Percentiles rank a stretch among this genome's conserved stretches.
phyloP scores from a whole-genome alignment of 2,888 invertebrate genomes.

The Pristionchus japonicus region DNA sequence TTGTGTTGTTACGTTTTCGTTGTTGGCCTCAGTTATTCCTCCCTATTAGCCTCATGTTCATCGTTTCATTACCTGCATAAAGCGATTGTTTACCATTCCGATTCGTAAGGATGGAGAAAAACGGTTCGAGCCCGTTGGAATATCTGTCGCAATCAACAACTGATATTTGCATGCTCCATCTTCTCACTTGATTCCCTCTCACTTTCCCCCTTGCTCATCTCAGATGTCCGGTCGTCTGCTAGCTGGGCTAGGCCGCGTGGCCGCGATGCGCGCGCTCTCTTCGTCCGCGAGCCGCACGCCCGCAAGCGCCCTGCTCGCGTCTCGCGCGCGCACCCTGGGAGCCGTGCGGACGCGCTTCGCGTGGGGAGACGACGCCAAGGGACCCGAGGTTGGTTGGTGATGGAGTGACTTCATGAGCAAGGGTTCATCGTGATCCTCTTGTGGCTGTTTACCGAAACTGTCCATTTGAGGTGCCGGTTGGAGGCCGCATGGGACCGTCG shows the following conservation, averaged over 20 bases:
- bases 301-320: neutral
- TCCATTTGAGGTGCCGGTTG: constrained; percentile 60
- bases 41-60: neutral
- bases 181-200: neutral
- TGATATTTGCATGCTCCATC: neutral
- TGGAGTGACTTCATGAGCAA: too few relatives aligned
- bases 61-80: neutral
- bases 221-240: constrained; percentile 17
- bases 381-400: constrained; percentile 51
- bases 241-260: constrained; percentile 32
- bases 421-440: too few relatives aligned
- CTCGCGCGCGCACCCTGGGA: constrained; percentile 43
- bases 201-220: neutral
- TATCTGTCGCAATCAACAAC: neutral
- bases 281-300: constrained; percentile 40
- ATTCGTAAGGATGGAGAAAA: neutral
- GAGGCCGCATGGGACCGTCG: constrained; percentile 65
- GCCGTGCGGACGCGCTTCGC: constrained; percentile 58
- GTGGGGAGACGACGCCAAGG: constrained; percentile 65
- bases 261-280: constrained; percentile 6
- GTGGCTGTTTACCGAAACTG: too few relatives aligned
- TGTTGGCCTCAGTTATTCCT: neutral
- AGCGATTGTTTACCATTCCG: neutral
- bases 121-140: neutral
- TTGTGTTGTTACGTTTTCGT: constrained; percentile 48